A percentile compares a stretch with the other conserved stretches of the same genome.
phyloP scores from a whole-genome alignment of 2,113 vertebrate genomes.

The Embiotoca jacksoni region DNA sequence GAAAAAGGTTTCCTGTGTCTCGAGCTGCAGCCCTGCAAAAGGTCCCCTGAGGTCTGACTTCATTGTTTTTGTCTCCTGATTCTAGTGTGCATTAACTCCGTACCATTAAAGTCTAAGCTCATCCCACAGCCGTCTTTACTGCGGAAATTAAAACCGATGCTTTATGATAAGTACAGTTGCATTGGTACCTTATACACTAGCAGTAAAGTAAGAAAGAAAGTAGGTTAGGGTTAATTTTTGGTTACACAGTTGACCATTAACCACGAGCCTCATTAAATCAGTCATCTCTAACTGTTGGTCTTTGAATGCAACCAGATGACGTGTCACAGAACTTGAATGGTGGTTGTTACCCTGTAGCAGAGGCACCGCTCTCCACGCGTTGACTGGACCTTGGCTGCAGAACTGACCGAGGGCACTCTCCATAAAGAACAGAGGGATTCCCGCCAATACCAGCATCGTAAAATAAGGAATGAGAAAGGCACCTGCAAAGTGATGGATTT shows the following conservation, averaged over 20 bases:
- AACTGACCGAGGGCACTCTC: conserved; percentile 96
- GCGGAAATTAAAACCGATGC: neutral
- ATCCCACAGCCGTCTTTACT: no score
- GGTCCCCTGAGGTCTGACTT: neutral
- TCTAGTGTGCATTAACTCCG: no score
- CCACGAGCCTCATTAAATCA: neutral
- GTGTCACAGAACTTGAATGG: neutral
- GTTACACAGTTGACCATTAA: conserved; percentile 25
- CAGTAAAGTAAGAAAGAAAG: no score
- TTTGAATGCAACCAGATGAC: neutral
- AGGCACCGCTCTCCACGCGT: conserved; percentile 90
- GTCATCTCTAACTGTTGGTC: neutral
- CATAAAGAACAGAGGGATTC: conserved; percentile 94
- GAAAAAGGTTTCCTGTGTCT: no score
- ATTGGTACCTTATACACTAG: neutral
- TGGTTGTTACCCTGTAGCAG: conserved; percentile 89
- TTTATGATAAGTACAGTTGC: neutral
- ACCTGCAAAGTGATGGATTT: conserved; percentile 78
- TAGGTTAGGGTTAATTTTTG: neutral
- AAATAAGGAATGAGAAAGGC: conserved; percentile 95
- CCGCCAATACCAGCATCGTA: conserved; percentile 91
- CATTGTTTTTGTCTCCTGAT: neutral
- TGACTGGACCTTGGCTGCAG: conserved; percentile 93
- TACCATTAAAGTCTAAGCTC: neutral
- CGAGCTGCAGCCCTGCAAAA: no score